These are phyloP conservation scores for Nipponia nippon DNA, from an alignment of 2,113 vertebrate genomes.

Conservation along the genomic window DNA sequence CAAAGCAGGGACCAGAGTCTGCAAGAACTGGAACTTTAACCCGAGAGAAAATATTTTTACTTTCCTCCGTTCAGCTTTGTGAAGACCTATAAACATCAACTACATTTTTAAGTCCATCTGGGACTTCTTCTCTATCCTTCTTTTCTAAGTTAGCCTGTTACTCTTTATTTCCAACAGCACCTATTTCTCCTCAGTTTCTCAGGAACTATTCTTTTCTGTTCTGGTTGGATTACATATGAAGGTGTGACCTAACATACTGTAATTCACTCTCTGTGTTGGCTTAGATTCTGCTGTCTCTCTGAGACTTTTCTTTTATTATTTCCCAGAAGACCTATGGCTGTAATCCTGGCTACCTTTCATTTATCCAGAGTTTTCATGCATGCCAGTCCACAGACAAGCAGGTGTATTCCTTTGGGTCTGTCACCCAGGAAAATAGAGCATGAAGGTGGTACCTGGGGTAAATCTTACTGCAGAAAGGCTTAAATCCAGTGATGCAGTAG, in stretches of 20 bases:
- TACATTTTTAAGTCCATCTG: background rate
- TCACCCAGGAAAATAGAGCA: background rate
- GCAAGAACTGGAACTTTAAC: background rate
- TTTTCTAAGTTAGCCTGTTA: background rate
- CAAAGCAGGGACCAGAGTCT: background rate
- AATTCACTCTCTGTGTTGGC: background rate
- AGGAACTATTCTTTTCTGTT: background rate
- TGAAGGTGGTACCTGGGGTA: background rate
- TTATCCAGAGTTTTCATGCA: background rate
- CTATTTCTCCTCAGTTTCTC: background rate
- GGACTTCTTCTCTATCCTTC: background rate
- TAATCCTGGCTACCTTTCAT: background rate
- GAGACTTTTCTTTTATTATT: background rate
- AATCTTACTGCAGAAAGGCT: background rate
- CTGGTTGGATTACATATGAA: background rate
- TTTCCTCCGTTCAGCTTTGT: background rate
- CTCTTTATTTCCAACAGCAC: background rate
- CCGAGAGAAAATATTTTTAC: background rate
- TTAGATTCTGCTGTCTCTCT: background rate
- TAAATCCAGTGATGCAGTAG: background rate
- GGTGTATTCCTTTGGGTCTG: background rate
- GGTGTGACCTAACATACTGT: background rate
- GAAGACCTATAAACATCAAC: background rate
- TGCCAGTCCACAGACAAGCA: background rate
- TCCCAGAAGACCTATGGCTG: background rate